Conservation (phyloP, 2,113 vertebrate genomes). For the Carollia perspicillata region DNA sequence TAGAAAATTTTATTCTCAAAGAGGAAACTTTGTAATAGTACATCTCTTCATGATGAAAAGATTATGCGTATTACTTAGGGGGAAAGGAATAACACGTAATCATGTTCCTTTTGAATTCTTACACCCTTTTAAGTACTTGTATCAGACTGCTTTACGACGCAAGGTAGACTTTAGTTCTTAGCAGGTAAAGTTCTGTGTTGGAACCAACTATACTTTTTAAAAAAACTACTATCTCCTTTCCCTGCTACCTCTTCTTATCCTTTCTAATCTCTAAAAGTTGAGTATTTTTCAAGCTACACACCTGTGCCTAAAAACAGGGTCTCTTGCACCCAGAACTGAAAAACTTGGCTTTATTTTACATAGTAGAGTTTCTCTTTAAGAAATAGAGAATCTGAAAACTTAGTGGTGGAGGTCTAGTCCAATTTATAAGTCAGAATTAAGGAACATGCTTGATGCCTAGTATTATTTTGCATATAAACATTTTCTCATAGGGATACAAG, state of each 20-base stretch:
- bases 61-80: too few relatives aligned
- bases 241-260: neutral
- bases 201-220: neutral
- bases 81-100: neutral
- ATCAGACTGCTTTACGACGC: too few relatives aligned
- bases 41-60: neutral
- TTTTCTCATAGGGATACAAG: neutral
- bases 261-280: neutral
- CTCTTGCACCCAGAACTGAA: neutral
- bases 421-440: neutral
- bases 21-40: neutral
- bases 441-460: neutral
- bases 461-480: neutral
- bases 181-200: neutral
- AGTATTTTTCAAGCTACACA: neutral
- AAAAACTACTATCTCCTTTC: neutral
- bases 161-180: neutral
- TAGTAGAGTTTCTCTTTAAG: neutral
- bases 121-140: too few relatives aligned
- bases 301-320: neutral
- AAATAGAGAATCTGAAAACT: conserved; percentile 8
- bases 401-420: neutral
- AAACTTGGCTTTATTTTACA: neutral
- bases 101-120: too few relatives aligned
- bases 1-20: neutral